These are phyloP conservation scores for Neogale vison DNA, from an alignment of 2,113 vertebrate species.

Conservation along the genomic window DNA sequence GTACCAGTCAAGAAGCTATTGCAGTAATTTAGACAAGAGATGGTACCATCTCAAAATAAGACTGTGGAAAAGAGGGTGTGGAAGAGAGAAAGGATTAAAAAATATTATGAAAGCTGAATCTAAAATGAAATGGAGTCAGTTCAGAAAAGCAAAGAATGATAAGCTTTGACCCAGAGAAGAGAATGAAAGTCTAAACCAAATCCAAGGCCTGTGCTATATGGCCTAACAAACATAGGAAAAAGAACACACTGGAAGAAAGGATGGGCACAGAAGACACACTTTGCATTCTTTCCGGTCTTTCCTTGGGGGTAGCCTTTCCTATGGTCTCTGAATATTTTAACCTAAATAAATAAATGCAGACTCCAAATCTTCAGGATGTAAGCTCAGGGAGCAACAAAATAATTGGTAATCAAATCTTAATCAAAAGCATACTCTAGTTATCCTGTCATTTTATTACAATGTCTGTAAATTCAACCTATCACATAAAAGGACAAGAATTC, in stretches of 20 bases:
- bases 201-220: neutral
- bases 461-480: slow-evolving; percentile 8
- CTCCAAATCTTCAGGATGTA: neutral
- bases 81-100: neutral
- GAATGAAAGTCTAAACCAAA: neutral
- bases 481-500: slow-evolving; percentile 32
- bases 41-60: neutral
- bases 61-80: neutral
- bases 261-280: neutral
- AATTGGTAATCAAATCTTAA: slow-evolving; percentile 53
- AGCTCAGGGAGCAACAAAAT: slow-evolving; percentile 1
- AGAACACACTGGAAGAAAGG: neutral
- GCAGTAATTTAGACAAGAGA: neutral
- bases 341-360: slow-evolving; percentile 15
- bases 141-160: neutral
- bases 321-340: slow-evolving; percentile 31
- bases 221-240: neutral
- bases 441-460: slow-evolving; percentile 54
- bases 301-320: neutral
- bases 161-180: neutral
- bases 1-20: neutral
- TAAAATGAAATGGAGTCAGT: neutral
- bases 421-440: slow-evolving; percentile 42
- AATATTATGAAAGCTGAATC: neutral
- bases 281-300: neutral